phyloP scores from a whole-genome alignment of 2,113 vertebrate species.

The Chroicocephalus ridibundus region DNA sequence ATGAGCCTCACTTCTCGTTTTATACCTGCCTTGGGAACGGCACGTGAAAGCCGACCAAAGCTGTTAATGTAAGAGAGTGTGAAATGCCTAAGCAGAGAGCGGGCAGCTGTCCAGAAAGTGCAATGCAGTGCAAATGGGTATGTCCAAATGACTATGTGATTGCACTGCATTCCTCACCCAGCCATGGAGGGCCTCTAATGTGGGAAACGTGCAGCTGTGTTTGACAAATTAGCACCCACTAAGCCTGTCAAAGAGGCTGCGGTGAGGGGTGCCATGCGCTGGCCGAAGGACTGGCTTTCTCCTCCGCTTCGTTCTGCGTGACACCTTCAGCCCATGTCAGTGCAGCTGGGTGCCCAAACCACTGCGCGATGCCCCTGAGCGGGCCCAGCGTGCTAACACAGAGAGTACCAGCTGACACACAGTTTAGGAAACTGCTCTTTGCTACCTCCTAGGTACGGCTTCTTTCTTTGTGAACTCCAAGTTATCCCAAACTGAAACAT shows the following conservation, averaged over 20 bases:
- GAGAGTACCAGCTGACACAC: fast-evolving
- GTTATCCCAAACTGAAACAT: background rate
- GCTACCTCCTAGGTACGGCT: background rate
- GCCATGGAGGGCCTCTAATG: background rate
- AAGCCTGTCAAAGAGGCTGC: background rate
- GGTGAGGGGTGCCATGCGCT: fast-evolving
- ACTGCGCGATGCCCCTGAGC: background rate
- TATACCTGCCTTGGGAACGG: background rate
- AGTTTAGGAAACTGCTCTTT: background rate
- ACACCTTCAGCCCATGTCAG: background rate
- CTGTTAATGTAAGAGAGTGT: background rate
- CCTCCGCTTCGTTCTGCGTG: background rate
- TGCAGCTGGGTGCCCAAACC: background rate
- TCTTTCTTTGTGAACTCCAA: background rate
- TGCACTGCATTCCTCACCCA: background rate
- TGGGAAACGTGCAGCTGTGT: fast-evolving
- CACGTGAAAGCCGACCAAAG: background rate
- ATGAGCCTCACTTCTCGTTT: background rate
- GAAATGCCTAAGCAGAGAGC: background rate
- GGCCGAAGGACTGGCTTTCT: background rate
- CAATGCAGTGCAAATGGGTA: background rate
- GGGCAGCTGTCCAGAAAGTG: background rate
- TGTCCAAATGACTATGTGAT: background rate
- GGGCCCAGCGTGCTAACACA: fast-evolving
- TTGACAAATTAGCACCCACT: background rate